Base-by-base conservation (phyloP, 2,888 invertebrate genomes). In the Pachliopta kotzebuea region DNA sequence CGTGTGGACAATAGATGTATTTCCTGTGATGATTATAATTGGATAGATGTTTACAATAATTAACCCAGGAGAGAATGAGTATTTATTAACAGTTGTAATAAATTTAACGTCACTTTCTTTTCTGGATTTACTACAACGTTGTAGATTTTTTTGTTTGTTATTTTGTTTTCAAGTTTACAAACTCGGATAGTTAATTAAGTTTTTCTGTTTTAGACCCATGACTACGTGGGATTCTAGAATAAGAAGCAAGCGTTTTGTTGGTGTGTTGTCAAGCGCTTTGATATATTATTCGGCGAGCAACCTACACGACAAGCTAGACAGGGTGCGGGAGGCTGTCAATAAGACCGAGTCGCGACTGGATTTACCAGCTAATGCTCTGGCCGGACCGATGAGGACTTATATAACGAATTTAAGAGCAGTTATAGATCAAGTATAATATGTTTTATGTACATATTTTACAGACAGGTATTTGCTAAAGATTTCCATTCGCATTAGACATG, bases 221-320 rank as follows among this genome's bases (percentile, higher is more conserved):
- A 49, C 20, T 14, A 49, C 49, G 49, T n/a, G n/a, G n/a, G 49
- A 49, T 49, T n/a, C 49, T n/a, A 49, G 20, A 7, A 20, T 49
- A 4, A 49, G 49, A 9, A 49, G n/a, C 49, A 49, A 49, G n/a
- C 20, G 49, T 20, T 49, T 49, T 9, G 20, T 49, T n/a, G 49
- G 20, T 20, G 49, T 49, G 7, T 9, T 49, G 50, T 50, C 59
- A 3, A 29, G 50, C 21, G 59, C 59, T 17, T 31, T 59, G 0
- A 21, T 59, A 29, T 52, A 52, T n/a, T 59, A 59, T 21, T 50
- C 59, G 17, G 18, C 31, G 11, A 59, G 59, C 31, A 52, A 59
- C 18, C 21, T 29, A 14, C 17, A 21, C 4, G 31, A 29, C 17
- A n/a, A 9, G 21, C 1, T 59, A 9, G 59, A 59, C 31, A 49